A percentile compares a stretch with the other conserved stretches of the same genome.
These are phyloP conservation scores for Megalops atlanticus DNA, from an alignment of 2,113 vertebrate genomes.

Conservation along the genomic window DNA sequence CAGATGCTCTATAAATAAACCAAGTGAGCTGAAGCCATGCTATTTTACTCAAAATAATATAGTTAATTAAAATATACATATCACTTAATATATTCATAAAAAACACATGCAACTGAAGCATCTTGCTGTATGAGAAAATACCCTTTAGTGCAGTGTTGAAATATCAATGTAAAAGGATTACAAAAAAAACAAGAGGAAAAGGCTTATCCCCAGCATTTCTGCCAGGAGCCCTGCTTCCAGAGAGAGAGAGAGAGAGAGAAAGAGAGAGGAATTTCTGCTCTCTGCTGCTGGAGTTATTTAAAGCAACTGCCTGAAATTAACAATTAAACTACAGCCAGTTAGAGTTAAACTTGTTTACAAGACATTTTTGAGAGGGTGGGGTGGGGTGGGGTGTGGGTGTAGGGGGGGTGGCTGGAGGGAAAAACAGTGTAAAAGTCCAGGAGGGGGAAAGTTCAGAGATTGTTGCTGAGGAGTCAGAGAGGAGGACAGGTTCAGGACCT, in stretches of 20 bases:
- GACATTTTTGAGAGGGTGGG: slow-evolving; percentile 4
- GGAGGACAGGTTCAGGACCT: not conserved
- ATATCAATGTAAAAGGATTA: too few relatives aligned
- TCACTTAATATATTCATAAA: too few relatives aligned
- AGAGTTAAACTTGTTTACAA: slow-evolving; percentile 6
- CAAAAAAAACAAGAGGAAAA: too few relatives aligned
- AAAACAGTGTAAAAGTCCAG: slow-evolving; percentile 6
- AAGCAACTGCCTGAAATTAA: not conserved
- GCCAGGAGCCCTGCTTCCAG: not conserved
- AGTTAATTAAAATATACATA: too few relatives aligned
- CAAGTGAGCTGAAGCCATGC: too few relatives aligned
- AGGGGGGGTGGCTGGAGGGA: not conserved
- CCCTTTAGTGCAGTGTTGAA: too few relatives aligned
- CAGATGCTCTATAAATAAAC: too few relatives aligned
- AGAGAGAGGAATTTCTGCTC: not conserved
- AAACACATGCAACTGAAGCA: too few relatives aligned
- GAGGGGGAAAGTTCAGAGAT: not conserved
- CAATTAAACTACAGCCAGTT: slow-evolving; percentile 9
- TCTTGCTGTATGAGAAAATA: too few relatives aligned
- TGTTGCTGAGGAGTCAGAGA: not conserved
- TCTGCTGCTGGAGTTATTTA: not conserved
- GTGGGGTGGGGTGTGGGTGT: not conserved
- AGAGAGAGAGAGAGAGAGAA: too few relatives aligned
- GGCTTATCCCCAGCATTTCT: too few relatives aligned
- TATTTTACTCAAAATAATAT: too few relatives aligned